These are phyloP conservation scores for Gisinianus flammeolus DNA, from an alignment of 2,888 invertebrate genomes.

Conservation along the genomic window DNA sequence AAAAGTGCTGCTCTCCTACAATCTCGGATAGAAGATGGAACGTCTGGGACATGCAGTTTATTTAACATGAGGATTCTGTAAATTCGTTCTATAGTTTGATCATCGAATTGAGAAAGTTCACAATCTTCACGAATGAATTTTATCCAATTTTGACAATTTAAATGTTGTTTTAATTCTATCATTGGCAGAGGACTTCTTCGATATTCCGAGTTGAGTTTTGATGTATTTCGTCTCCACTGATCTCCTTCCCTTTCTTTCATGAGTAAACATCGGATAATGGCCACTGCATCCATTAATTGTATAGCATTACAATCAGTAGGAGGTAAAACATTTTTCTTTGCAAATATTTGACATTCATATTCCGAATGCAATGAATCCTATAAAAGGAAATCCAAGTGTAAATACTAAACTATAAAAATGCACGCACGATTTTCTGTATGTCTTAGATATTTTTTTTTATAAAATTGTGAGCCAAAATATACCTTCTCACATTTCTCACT, in stretches of 20 bases:
- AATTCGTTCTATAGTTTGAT: slow-evolving; percentile 19
- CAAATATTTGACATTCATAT: slow-evolving; percentile 41
- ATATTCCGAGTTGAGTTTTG: neutral
- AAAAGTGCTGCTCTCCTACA: slow-evolving; percentile 33
- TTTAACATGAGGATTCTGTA: slow-evolving; percentile 27
- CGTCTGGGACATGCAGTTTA: slow-evolving; percentile 30
- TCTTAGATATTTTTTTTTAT: too few species aligned
- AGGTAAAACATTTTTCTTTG: slow-evolving; percentile 9
- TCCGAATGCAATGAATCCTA: slow-evolving; percentile 24
- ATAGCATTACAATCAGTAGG: neutral
- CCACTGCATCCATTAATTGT: slow-evolving; percentile 23
- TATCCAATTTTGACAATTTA: neutral
- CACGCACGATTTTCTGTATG: too few species aligned
- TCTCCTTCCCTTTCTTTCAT: slow-evolving; percentile 20
- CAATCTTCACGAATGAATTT: slow-evolving; percentile 18
- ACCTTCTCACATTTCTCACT: slow-evolving; percentile 29
- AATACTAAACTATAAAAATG: neutral
- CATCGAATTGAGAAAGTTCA: slow-evolving; percentile 22
- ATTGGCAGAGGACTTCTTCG: neutral
- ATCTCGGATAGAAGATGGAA: neutral
- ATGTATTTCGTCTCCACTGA: neutral
- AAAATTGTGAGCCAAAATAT: too few species aligned
- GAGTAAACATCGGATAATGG: slow-evolving; percentile 31
- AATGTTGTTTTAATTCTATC: neutral
- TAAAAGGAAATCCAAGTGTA: neutral